Evolutionary conservation across 2,888 invertebrate genomes (phyloP).

Genomic region (Chymomyza amoena): DNA sequence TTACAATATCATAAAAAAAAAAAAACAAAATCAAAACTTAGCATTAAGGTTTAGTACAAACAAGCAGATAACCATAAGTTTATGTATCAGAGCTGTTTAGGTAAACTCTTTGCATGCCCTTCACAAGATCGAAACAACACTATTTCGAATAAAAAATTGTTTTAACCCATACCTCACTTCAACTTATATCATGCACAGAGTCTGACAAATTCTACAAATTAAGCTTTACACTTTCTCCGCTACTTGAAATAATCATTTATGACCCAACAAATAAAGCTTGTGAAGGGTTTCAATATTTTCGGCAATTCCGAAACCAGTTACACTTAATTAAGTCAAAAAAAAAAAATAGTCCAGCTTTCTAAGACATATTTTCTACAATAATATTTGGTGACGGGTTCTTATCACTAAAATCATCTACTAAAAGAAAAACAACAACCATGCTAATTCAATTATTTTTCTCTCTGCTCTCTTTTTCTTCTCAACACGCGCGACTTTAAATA

Average conservation of each 20-base stretch:
- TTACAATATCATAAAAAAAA: conserved; percentile 49
- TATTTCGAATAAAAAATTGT: neutral
- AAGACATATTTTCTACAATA: neutral
- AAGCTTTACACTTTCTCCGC: too few species aligned
- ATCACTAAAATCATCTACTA: conserved; percentile 14
- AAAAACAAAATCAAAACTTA: conserved; percentile 42
- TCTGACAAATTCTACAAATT: neutral
- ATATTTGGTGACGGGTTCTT: conserved; percentile 25
- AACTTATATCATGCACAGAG: neutral
- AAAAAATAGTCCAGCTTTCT: neutral
- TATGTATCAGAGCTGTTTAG: conserved; percentile 15
- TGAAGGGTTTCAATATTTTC: conserved; percentile 44
- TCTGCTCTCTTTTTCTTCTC: conserved; percentile 75
- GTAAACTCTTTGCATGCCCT: conserved; percentile 28
- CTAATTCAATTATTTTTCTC: conserved; percentile 74
- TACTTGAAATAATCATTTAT: neutral
- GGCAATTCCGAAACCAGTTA: conserved; percentile 36
- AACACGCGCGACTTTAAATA: conserved; percentile 66
- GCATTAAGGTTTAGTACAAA: conserved; percentile 24
- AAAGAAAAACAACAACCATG: conserved; percentile 58
- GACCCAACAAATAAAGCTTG: conserved; percentile 28
- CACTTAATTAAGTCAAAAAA: neutral
- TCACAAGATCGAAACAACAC: conserved; percentile 41
- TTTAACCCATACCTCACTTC: neutral
- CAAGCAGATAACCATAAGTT: neutral